Evolutionary conservation across 2,888 invertebrate species (phyloP).

Genomic region (Cosmia pyralina): DNA sequence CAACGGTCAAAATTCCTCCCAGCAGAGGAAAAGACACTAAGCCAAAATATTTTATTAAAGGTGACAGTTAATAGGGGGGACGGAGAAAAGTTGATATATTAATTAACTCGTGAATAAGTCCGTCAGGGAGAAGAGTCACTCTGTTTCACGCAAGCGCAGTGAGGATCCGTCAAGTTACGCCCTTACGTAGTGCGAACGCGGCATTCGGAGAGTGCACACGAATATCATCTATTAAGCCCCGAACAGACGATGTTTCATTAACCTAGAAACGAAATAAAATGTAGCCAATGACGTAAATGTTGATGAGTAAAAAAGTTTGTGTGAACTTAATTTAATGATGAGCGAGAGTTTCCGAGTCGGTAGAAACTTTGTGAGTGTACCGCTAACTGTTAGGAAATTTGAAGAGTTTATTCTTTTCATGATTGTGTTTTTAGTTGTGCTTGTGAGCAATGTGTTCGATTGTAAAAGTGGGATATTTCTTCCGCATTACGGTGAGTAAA

Average conservation of each 20-base stretch:
- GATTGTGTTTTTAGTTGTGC: constrained; percentile 74
- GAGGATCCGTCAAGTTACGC: constrained; percentile 79
- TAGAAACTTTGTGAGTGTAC: constrained; percentile 62
- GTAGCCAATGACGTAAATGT: constrained; percentile 72
- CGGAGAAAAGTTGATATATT: constrained; percentile 89
- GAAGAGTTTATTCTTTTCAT: constrained; percentile 66
- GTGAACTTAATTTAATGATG: constrained; percentile 75
- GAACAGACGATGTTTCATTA: constrained; percentile 74
- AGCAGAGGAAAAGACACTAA: constrained; percentile 68
- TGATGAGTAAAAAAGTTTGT: constrained; percentile 75
- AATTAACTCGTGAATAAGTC: constrained; percentile 89
- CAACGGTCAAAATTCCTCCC: constrained; percentile 45
- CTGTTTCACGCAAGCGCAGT: constrained; percentile 86
- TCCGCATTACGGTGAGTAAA: constrained; percentile 80
- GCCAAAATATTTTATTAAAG: constrained; percentile 85
- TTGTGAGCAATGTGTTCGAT: constrained; percentile 81
- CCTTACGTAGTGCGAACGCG: constrained; percentile 85
- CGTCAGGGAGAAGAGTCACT: constrained; percentile 87
- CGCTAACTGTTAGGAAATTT: constrained; percentile 62
- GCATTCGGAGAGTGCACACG: constrained; percentile 77
- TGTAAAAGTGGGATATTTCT: constrained; percentile 80
- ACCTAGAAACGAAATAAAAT: constrained; percentile 72
- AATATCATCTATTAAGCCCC: constrained; percentile 51
- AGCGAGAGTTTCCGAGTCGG: constrained; percentile 48
- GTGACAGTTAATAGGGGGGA: constrained; percentile 83